Evolutionary conservation across 1,140 invertebrate species (phyloP), one percentile per base, ranked within the genome.

Genomic region (Liolophura sinensis): DNA sequence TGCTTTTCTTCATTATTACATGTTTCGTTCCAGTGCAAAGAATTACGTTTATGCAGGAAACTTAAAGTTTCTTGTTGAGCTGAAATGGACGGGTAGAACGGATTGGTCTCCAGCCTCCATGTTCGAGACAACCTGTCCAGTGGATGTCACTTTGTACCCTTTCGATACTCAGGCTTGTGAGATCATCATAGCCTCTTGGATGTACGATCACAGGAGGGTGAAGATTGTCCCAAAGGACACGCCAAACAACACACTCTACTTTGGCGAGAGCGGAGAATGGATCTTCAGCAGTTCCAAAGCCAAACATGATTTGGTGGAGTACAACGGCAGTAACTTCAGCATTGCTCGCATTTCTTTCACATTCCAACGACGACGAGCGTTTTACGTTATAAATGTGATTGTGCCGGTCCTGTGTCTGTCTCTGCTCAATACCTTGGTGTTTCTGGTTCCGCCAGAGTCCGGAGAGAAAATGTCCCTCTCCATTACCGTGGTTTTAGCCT

Each of bases 141-240:
- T 73, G 64, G 94, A 97, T 79, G 96, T 97, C 14, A 73, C 70
- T 4, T 76, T 67, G 56, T 78, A 72, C 64, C 74, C 95, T 1
- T 98, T 97, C 79, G 95, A 97, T 86, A 65, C 94, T 83, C 95
- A 97, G 82, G 93, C 92, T 25, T 98, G 95, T 85, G 92, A 93
- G 84, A 95, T 97, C 92, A 95, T 95, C 85, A 96, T 97, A 74
- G 95, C 95, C 1, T 96, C 93, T 0, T 98, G 96, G 95, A 96
- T 93, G 0, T 98, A 97, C 82, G 67, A 58, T 12, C 51, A 63
- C 25, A 52, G 65, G 16, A 62, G 60, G 3, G 55, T 67, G 1
- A 52, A 63, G 15, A 24, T 74, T 14, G 24, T 40, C 5, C 56
- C n/a, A 16, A 62, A 60, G 3, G 9, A 40, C 31, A 40, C 31